Evolutionary conservation across 2,888 invertebrate genomes (phyloP), one percentile per base, ranked within the genome.

Genomic region (Adelognathus sp.): DNA sequence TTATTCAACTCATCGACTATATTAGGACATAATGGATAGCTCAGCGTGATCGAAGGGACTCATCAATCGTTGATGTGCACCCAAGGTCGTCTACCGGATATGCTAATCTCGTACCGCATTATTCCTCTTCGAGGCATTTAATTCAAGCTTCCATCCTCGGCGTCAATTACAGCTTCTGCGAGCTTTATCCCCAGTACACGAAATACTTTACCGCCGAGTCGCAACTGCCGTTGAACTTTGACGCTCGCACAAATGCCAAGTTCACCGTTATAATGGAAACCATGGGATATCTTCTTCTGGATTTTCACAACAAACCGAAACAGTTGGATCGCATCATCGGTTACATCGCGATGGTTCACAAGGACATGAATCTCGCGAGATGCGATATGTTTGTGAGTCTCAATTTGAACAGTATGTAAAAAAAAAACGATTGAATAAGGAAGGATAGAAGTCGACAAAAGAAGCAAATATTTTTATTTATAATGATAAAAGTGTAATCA

Each of bases 331-430:
- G 78, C 46, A 73, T 86, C 4, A 81, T 87, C 29, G 86, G 86
- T 27, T 87, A 88, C 41, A 61, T 87, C 21, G 88, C 86, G 21
- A 86, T 88, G 88, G 75, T 86, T 18, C 88, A 88, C 77, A 88
- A 88, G 78, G 88, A 88, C 46, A 88, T 88, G 88, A 72, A 72
- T 39, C 81, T 88, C 1, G 16, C 60, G 3, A 80, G 81, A 61
- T 61, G 79, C 44, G 88, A 88, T 73, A 79, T 88, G 66, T 61
- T 50, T 31, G 87, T 86, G 81, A 58, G 76, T 67, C 44, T 44
- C 6, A n/a, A 58, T 66, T 76, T 4, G 36, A 27, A 31, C 7
- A 31, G 4, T 5, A 31, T 31, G 7, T 5, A 5, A 31, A 5
- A 31, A 31, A 31, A 5, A 31, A 31, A 3, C 31, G 4, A 31